Base-by-base conservation (phyloP, 2,113 vertebrate species). In the Uropsilus gracilis region DNA sequence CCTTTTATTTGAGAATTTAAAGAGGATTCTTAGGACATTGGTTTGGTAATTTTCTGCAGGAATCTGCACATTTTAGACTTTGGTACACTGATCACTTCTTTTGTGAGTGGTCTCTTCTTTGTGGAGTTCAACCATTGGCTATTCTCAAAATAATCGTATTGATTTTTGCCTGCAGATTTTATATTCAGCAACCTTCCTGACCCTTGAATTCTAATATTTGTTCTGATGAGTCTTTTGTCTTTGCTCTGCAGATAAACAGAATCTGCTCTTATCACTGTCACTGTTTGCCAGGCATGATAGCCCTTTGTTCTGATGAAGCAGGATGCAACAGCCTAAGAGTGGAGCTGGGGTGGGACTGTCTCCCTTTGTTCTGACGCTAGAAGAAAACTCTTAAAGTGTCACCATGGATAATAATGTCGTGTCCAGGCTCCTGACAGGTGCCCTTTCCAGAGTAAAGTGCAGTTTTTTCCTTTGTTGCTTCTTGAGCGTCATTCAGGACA, bases 121-220 rank as follows among this genome's bases (percentile, higher is more conserved):
- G 11, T 57, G 85, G 63, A 87, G 28, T 57, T 81, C 86, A 90
- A 22, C 66, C 44, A 59, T 77, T 71, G n/a, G 66, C 39, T 88
- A 61, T 77, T 90, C 61, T 91, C 28, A 22, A 68, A 88, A 88
- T 61, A 84, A 83, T 44, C 16, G 37, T 63, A 2, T 75, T 95
- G 50, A 78, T 68, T 88, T 90, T 61, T 83, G 26, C 18, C 26
- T 37, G 5, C 20, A 80, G 34, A 75, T 83, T 95, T 91, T 93
- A 46, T 55, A 84, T 80, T 14, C 66, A 87, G n/a, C 0, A 73
- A 17, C 32, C 13, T 55, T 71, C 12, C 8, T 80, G 32, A 81
- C 59, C 9, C 34, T 32, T 30, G 42, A 91, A 22, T 30, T 57
- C 39, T 82, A 66, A 18, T 87, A 24, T 89, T 93, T 83, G 17